Evolutionary conservation across 2,888 invertebrate species (phyloP).

Genomic region (Pandemis heparana): DNA sequence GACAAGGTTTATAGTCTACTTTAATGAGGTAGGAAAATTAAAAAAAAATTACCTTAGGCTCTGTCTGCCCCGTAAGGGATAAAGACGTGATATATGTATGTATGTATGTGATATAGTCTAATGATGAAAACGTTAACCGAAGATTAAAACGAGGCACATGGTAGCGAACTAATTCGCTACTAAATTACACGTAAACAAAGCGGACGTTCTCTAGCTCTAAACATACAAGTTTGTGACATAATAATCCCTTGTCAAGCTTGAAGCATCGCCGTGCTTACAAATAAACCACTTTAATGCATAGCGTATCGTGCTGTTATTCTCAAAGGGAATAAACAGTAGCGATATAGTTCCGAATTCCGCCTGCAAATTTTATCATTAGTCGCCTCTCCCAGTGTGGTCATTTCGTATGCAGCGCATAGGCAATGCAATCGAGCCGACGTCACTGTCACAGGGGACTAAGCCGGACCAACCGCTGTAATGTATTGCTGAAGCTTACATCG

Average conservation of each 20-base stretch:
- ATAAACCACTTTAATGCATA: slow-evolving; percentile 42
- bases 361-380: slow-evolving; percentile 49
- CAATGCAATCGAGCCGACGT: slow-evolving; percentile 63
- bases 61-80: too few species aligned
- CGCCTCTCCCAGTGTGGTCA: slow-evolving; percentile 53
- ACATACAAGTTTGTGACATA: slow-evolving; percentile 36
- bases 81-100: too few species aligned
- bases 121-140: background rate
- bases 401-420: slow-evolving; percentile 67
- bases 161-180: slow-evolving; percentile 5
- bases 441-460: slow-evolving; percentile 58
- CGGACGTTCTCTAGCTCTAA: slow-evolving; percentile 6
- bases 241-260: slow-evolving; percentile 35
- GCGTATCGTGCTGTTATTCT: slow-evolving; percentile 30
- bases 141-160: background rate
- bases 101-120: background rate
- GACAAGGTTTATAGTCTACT: background rate
- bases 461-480: slow-evolving; percentile 57
- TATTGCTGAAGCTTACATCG: slow-evolving; percentile 62
- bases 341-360: slow-evolving; percentile 35
- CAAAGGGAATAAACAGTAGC: slow-evolving; percentile 39
- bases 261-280: slow-evolving; percentile 40
- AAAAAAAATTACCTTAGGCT: too few species aligned
- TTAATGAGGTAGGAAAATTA: background rate
- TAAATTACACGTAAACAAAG: slow-evolving; percentile 28